Evolutionary conservation across 2,888 invertebrate species (phyloP), one percentile per base, ranked within the genome.

Genomic region (Chrysomela aeneicollis): DNA sequence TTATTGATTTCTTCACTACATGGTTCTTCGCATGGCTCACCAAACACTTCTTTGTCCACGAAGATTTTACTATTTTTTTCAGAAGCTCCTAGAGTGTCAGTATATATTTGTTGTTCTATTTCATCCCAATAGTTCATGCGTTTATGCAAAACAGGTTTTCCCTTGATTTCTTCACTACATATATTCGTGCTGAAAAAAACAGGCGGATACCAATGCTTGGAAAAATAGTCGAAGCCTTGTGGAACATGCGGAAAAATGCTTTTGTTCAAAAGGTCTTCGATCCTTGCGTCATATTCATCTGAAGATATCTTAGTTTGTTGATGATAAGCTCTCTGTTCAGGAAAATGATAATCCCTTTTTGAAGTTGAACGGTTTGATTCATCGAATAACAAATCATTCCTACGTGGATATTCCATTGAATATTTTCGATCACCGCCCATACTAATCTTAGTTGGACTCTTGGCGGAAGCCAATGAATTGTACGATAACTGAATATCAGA

Each of bases 401-500:
- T 42, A 4, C 42, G n/a, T 42, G 57, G 19, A 42, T 10, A 46
- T 46, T 46, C 46, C 19, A 26, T 22, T 17, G 30, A 22, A 19
- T 12, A 17, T 17, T 21, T 1, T 17, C 21, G 1, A 22, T 57
- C 37, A 8, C 46, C 10, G 22, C 21, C 2, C 10, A 22, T 8
- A 17, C 22, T 26, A 5, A 1, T 57, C 26, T 57, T 30, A 26
- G n/a, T 30, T 17, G 46, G 21, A 12, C 19, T 22, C 18, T 22
- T 42, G 21, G 10, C 10, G 17, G n/a, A 21, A 22, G 21, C 22
- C 2, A 55, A n/a, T 32, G 55, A 66, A 37, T 63, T 59, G 26
- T 63, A 66, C 0, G 66, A 66, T 5, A 66, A 53, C 47, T 66
- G 26, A 19, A 63, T 53, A 17, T 66, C 66, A 17, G 63, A 63